phyloP scores from a whole-genome alignment of 2,797 vertebrate species.

The Champsocephalus gunnari region DNA sequence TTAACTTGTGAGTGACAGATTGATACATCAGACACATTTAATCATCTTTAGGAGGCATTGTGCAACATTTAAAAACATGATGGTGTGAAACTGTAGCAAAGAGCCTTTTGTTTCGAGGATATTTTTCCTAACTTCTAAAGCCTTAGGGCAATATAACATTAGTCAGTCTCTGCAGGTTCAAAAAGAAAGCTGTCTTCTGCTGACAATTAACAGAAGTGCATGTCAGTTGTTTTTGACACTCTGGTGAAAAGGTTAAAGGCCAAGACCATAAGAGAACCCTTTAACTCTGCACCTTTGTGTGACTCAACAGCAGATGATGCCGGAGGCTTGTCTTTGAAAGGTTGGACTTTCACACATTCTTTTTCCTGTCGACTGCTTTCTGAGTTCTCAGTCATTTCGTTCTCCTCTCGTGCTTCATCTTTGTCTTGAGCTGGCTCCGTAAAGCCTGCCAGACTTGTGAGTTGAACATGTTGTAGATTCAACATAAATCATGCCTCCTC shows the following conservation, averaged over 20 bases:
- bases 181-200: slow-evolving; percentile 35
- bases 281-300: slow-evolving; percentile 58
- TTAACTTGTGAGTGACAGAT: neutral
- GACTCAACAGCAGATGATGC: slow-evolving; percentile 43
- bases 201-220: slow-evolving; percentile 39
- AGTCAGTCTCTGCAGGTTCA: slow-evolving; percentile 19
- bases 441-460: slow-evolving; percentile 50
- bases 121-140: slow-evolving; percentile 5
- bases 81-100: neutral
- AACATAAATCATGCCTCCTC: slow-evolving; percentile 56
- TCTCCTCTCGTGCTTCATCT: slow-evolving; percentile 40
- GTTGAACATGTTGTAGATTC: slow-evolving; percentile 51
- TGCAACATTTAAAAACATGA: neutral
- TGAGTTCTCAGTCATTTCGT: slow-evolving; percentile 36
- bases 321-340: slow-evolving; percentile 43
- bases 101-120: neutral
- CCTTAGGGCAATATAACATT: slow-evolving; percentile 28
- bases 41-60: neutral
- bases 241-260: slow-evolving; percentile 63
- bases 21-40: neutral
- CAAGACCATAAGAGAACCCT: slow-evolving; percentile 47
- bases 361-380: slow-evolving; percentile 27
- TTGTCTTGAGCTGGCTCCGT: slow-evolving; percentile 15
- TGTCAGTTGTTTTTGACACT: slow-evolving; percentile 59
- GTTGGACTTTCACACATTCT: slow-evolving; percentile 49